Conservation (phyloP, 2,797 vertebrate genomes). For the Lerista edwardsae region DNA sequence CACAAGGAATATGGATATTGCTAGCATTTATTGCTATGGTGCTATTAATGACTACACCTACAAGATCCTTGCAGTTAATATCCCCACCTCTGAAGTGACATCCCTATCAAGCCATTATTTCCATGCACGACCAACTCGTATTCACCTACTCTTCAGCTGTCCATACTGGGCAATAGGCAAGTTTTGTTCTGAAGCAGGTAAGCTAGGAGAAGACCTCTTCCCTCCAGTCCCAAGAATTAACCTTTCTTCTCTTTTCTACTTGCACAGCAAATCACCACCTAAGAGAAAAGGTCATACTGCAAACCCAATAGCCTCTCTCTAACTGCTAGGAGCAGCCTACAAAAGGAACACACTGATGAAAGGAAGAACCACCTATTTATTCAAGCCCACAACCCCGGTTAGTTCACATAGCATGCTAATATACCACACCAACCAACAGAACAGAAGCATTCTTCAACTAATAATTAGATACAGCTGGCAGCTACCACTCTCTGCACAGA, state of each 20-base stretch:
- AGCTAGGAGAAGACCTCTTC: not conserved
- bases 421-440: rapidly evolving
- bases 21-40: not conserved
- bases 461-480: not conserved
- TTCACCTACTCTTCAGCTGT: not conserved
- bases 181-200: conserved; percentile 23
- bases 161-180: not conserved
- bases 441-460: rapidly evolving
- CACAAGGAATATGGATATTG: not conserved
- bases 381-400: not conserved
- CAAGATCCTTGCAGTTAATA: not conserved
- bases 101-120: not conserved
- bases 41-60: rapidly evolving
- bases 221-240: not conserved
- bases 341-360: not conserved
- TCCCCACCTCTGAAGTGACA: not conserved
- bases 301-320: not conserved
- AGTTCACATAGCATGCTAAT: not conserved
- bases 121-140: not conserved
- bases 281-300: not conserved
- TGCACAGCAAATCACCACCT: not conserved
- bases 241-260: not conserved
- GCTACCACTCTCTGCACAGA: not conserved
- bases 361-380: not conserved
- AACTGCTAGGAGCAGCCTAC: not conserved